Base-by-base conservation (phyloP, 1,140 invertebrate genomes). In the Musca domestica region DNA sequence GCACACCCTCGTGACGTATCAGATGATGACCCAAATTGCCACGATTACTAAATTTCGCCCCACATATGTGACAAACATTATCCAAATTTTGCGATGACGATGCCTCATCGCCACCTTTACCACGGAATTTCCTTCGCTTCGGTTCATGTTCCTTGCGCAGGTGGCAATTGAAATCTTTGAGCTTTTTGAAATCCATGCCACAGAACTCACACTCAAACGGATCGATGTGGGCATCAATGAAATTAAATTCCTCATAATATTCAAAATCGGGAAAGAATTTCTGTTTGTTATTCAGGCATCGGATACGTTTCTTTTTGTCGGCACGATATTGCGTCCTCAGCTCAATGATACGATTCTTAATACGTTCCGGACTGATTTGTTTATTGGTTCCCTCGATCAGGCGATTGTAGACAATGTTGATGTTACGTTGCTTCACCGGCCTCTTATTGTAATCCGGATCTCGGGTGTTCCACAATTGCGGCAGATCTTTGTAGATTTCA, bases 381-480 rank as follows among this genome's bases (percentile, higher is more conserved):
- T 79, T 54, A 54, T 77, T 76, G 47, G 72, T 71, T 20, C 74
- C 76, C 58, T 77, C 76, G 54, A 19, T 22, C 65, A 79, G 65
- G 0, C 70, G 69, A 0, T 73, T 77, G 68, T 76, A 76, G 15
- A 79, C 64, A 0, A 71, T 72, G 71, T 77, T 72, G 22, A 79
- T 41, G 1, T 77, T 72, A 0, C 74, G 51, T 22, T 74, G 66
- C 0, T 77, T 73, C 9, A 75, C 71, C 48, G 71, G 67, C 0
- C 75, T 73, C 27, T 76, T 79, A 1, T 75, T 79, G 23, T 74
- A 79, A 12, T 79, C 75, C n/a, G 73, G 72, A 68, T 79, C 74
- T 19, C 66, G 61, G 3, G 72, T 79, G 64, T 75, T 70, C 77
- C 77, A 80, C 2, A 80, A 67, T 51, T 79, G 77, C 12, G 73